Percentiles rank a stretch among this genome's conserved stretches.
phyloP scores from a whole-genome alignment of 2,888 invertebrate species.

The Athalia cordata region DNA sequence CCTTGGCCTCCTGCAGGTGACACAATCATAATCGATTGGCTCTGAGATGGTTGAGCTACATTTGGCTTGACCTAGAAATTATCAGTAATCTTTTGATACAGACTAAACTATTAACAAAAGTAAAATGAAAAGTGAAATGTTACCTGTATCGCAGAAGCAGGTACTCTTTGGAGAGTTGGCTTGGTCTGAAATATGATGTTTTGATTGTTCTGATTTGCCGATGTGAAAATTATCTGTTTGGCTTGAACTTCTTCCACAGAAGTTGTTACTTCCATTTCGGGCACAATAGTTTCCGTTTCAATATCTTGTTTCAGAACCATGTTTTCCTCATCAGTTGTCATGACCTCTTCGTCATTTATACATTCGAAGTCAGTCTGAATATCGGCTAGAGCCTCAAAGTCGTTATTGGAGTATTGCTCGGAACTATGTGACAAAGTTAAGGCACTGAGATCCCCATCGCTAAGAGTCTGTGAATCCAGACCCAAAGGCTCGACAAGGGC shows the following conservation, averaged over 20 bases:
- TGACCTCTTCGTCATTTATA: slow-evolving; percentile 70
- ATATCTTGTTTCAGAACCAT: slow-evolving; percentile 57
- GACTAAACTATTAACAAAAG: background rate
- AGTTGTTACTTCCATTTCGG: slow-evolving; percentile 69
- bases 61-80: slow-evolving; percentile 63
- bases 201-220: slow-evolving; percentile 65
- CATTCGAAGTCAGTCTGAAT: slow-evolving; percentile 73
- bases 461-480: slow-evolving; percentile 63
- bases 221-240: slow-evolving; percentile 66
- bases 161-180: slow-evolving; percentile 68
- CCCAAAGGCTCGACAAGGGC: slow-evolving; percentile 66
- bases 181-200: slow-evolving; percentile 70
- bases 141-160: slow-evolving; percentile 67
- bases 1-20: slow-evolving; percentile 70
- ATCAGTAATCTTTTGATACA: background rate
- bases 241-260: slow-evolving; percentile 61
- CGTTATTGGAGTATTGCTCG: slow-evolving; percentile 67
- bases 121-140: slow-evolving; percentile 5
- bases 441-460: slow-evolving; percentile 67
- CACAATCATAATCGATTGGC: slow-evolving; percentile 71
- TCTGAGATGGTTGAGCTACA: slow-evolving; percentile 64
- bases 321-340: slow-evolving; percentile 64
- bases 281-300: slow-evolving; percentile 62
- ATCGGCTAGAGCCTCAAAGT: slow-evolving; percentile 72
- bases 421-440: slow-evolving; percentile 59